These are phyloP conservation scores for Rhagoletis zephyria DNA, from an alignment of 1,140 invertebrate species.

Conservation along the genomic window DNA sequence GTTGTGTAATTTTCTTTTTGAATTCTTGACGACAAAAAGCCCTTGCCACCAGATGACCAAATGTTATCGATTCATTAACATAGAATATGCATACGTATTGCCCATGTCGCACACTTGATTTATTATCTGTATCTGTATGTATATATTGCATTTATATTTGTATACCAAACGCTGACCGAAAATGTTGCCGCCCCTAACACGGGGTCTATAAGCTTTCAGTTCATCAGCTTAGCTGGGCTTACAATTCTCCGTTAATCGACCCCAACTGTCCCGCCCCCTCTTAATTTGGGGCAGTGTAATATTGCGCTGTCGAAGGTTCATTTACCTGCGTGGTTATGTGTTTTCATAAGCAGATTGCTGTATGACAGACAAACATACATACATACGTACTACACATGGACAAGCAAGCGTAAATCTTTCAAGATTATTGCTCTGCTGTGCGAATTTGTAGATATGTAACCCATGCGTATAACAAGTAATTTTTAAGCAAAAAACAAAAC, in stretches of 20 bases:
- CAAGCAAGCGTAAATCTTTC: neutral
- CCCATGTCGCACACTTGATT: neutral
- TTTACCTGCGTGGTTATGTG: constrained; percentile 3
- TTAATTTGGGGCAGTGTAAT: constrained; percentile 19
- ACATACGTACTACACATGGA: neutral
- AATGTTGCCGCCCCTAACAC: neutral
- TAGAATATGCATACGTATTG: too few species aligned
- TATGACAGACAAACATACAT: neutral
- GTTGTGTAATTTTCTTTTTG: too few species aligned
- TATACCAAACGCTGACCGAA: neutral
- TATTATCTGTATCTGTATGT: neutral
- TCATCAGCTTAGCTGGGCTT: constrained; percentile 9
- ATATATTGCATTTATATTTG: neutral
- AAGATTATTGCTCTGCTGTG: neutral
- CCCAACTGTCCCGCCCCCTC: too few species aligned
- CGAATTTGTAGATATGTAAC: neutral
- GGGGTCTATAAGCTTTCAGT: neutral
- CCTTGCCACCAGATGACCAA: too few species aligned
- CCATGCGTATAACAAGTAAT: too few species aligned
- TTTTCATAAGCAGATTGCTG: neutral
- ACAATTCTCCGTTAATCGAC: neutral
- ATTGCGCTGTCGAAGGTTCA: neutral
- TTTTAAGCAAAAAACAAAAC: too few species aligned
- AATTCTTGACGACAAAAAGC: too few species aligned
- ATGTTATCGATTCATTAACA: too few species aligned